Evolutionary conservation across 2,797 vertebrate genomes (phyloP), one percentile per base, ranked within the genome.

Genomic region (Chaunax sp.): DNA sequence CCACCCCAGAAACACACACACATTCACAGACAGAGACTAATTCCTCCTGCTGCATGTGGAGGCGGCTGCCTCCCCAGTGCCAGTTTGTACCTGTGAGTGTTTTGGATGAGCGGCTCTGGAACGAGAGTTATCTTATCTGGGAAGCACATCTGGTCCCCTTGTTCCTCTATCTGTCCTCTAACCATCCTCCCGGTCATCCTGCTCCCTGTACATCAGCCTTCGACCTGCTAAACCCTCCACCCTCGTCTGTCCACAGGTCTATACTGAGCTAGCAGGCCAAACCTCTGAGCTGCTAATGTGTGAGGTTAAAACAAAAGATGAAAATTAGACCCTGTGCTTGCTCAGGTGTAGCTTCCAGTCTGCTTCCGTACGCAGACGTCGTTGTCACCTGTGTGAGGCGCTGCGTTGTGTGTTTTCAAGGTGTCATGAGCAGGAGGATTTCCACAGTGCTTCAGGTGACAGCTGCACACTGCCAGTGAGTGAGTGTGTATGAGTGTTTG

Each of bases 111-210:
- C 68, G 61, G 69, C 67, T 78, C 80, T 88, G 72, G 78, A 85
- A 81, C 69, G 61, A 77, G 77, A 78, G 78, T 88, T 77, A 81
- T 87, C 87, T 90, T 91, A 94, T 92, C 93, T 86, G 76, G 25
- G 72, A 79, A 84, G 82, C 91, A 89, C 89, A 91, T 91, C 91
- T 92, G 90, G 77, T 88, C 75, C 76, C 71, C 65, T 55, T 28
- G 28, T 72, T 75, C 60, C 66, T 73, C 64, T 73, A 22, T 64
- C 70, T 75, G 62, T 73, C 75, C 81, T 72, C 69, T 45, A 71
- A 69, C 64, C 77, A 72, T 56, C 52, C 79, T 33, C 43, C 56
- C 5, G 25, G 20, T 50, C 26, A 1, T 30, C 20, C 65, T 11
- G 9, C 49, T 54, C 44, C 53, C 69, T 51, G 57, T 25, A 14